Base-by-base conservation (phyloP, 2,113 vertebrate species). In the Dolichallabes microphthalmus region DNA sequence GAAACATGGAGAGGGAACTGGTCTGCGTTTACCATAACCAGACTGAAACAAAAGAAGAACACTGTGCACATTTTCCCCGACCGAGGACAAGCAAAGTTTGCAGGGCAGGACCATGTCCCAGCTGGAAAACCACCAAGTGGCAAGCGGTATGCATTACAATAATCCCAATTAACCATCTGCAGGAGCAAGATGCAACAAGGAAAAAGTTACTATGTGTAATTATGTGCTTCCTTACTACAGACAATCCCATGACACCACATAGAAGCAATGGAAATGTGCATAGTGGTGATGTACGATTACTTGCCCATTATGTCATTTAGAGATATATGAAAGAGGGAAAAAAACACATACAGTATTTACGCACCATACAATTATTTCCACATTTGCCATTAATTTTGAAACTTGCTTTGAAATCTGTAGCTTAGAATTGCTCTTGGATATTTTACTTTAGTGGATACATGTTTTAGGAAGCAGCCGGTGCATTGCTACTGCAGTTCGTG, bases 81-180 rank as follows among this genome's bases (percentile, higher is more conserved):
- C 98, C 98, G 78, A 95, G 88, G n/a, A 91, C 88, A 0, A 91
- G 95, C 91, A 98, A 97, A 93, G 83, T 88, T 61, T 99, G 98
- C 86, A 94, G 96, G 88, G 88, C 93, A 25, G 92, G 86, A 88
- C 93, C 95, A 87, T 99, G 98, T 80, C 96, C 98, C 90, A 83
- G 88, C 84, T 99, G 98, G 98, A 98, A 97, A 91, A 91, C 93
- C 88, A 95, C 92, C 85, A 94, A 87, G 85, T 99, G 98, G 98
- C 94, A 90, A 63, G 93, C 96, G 95, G 98, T 99, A 95, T 85
- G 94, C 90, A 85, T 82, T 63, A 55, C n/a, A 52, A 32, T 25
- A 64, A 55, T 80, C 2, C 25, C 22, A 45, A 13, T 55, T 57
- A 61, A 32, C 53, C 2, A 45, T 60, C 52, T 27, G 8, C 50